Conservation (phyloP, 2,113 vertebrate species). For the Rhombomys opimus region DNA sequence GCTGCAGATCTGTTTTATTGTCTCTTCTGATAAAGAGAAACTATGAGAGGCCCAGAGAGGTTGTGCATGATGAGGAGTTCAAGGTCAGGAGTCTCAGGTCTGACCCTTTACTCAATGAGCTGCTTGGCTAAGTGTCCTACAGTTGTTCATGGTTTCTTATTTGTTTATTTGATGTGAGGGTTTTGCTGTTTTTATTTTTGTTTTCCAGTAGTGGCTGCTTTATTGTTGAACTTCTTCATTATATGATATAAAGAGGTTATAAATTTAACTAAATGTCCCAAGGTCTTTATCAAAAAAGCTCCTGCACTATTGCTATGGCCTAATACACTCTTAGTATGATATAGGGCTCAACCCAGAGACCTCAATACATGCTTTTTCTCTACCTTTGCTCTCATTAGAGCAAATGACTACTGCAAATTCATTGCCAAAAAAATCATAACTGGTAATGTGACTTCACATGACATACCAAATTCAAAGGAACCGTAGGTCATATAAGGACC, state of each 20-base stretch:
- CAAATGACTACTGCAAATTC: neutral
- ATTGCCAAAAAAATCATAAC: neutral
- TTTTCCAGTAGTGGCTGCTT: neutral
- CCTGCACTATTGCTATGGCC: neutral
- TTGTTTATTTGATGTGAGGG: neutral
- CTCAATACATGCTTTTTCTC: neutral
- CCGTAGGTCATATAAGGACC: neutral
- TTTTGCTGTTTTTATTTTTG: no score
- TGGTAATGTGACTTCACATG: neutral
- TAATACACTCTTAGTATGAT: neutral
- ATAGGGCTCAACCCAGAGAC: neutral
- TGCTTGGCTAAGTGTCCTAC: accelerated
- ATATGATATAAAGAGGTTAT: neutral
- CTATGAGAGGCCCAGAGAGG: neutral
- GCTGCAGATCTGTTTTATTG: neutral
- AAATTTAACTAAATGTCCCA: neutral
- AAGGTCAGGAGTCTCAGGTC: neutral
- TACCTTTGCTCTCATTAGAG: neutral
- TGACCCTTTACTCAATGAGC: accelerated
- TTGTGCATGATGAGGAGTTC: neutral
- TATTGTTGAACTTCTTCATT: neutral
- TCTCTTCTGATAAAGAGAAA: neutral
- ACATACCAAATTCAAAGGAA: neutral
- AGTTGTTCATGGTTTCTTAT: accelerated
- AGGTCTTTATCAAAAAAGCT: neutral